Evolutionary conservation across 2,113 vertebrate genomes (phyloP), one percentile per base, ranked within the genome.

Genomic region (Oxyura jamaicensis): DNA sequence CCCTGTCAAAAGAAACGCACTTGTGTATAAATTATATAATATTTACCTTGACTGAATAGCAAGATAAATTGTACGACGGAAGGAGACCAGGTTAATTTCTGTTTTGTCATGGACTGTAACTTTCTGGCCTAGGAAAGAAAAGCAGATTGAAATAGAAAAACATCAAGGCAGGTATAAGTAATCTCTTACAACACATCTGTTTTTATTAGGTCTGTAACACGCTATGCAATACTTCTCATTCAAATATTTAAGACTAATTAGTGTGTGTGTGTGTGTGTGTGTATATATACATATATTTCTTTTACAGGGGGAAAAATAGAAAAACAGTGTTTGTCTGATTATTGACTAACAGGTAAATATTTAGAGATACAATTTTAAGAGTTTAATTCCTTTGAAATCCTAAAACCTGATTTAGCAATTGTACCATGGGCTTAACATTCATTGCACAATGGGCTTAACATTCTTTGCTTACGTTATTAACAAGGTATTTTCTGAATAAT

Each of bases 11-110:
- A 46, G 8, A 78, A 11, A 15, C 75, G n/a, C 14, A 53, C 6
- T 60, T 3, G 2, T 7, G 3, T 33, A 35, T 33, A 59, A 81
- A 21, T 23, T 36, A 10, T 56, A 29, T n/a, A 66, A 17, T 36
- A 44, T 66, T 97, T 98, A 99, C 99, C 99, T 99, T 96, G 99
- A 99, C 85, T 99, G 99, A 94, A 99, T 99, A 88, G 99, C 99
- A 39, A 99, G 99, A 98, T 99, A 99, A 97, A 99, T 99, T 80
- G 99, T 99, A 95, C 99, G 98, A 81, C 99, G 99, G 92, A 99
- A 99, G 14, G 99, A 99, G 10, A 99, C 99, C 87, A 99, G 97
- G 96, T 99, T 99, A 96, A 99, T 98, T 98, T 99, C 99, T 28
- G 99, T 99, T 98, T 99, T 98, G 97, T 99, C 99, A 80, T 99